Evolutionary conservation across 2,113 vertebrate species (phyloP).

Genomic region (Cynopterus brachyotis): DNA sequence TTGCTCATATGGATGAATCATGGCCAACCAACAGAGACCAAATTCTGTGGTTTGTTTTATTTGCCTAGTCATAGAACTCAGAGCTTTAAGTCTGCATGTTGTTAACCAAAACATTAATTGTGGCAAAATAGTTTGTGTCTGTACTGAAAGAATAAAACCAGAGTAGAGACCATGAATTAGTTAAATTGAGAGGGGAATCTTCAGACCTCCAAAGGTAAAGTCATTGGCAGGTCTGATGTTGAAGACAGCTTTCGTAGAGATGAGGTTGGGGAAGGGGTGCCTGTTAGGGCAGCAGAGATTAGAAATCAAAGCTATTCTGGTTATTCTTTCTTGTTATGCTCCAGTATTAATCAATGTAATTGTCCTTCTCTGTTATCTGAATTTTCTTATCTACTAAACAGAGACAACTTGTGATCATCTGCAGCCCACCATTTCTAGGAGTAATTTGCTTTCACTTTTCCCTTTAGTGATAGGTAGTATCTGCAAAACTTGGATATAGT

Average conservation of each 20-base stretch:
- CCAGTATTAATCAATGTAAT: slow-evolving; percentile 24
- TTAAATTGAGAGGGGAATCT: background rate
- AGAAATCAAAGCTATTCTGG: background rate
- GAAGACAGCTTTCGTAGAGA: background rate
- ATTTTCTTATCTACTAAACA: slow-evolving; percentile 56
- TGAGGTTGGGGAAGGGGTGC: background rate
- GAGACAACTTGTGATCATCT: background rate
- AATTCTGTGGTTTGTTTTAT: slow-evolving; percentile 72
- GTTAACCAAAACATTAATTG: slow-evolving; percentile 79
- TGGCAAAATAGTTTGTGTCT: slow-evolving; percentile 76
- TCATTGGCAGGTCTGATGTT: slow-evolving; percentile 12
- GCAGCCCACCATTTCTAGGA: background rate
- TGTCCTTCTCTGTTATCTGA: slow-evolving; percentile 32
- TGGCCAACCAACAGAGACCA: slow-evolving; percentile 41
- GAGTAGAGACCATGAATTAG: slow-evolving; percentile 58
- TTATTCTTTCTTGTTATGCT: background rate
- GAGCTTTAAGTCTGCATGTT: slow-evolving; percentile 75
- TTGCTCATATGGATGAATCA: slow-evolving; percentile 20
- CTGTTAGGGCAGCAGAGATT: background rate
- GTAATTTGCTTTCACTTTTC: background rate
- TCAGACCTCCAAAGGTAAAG: background rate
- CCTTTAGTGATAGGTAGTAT: background rate
- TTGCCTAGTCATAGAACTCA: slow-evolving; percentile 73
- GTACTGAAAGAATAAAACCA: slow-evolving; percentile 65
- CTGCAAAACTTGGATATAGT: background rate